Base-by-base conservation (phyloP, 2,888 invertebrate species). In the Patella caerulea region DNA sequence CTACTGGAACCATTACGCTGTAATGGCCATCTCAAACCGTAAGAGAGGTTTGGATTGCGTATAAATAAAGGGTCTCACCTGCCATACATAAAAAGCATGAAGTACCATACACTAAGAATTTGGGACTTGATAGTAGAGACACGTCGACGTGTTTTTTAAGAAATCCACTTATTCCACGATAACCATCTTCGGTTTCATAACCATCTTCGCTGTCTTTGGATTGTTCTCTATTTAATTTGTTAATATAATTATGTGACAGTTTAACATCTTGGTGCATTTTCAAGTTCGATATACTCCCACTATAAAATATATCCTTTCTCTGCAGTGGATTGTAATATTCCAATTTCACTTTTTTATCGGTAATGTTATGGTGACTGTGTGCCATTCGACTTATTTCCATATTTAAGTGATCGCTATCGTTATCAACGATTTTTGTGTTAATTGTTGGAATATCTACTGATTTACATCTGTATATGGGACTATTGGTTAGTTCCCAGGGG, bases 301-400 rank as follows among this genome's bases (percentile, higher is more conserved):
- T 97, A 92, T 98, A 98, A 93, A 98, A 98, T 88, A 98, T 98
- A 92, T 99, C 98, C 90, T 97, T 97, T 75, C 98, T 79, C 92
- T 97, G 96, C 89, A 97, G 93, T 2, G 97, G 97, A 55, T 91
- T 90, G 52, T 86, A 72, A 7, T 78, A 74, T n/a, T 78, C 74
- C 17, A 54, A 55, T 59, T 45, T 73, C 55, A 71, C 55, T 1
- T 54, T n/a, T 17, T 53, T 59, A 15, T 55, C 71, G 11, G 71
- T 2, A 19, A 75, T 52, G 7, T 81, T 53, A 29, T 84, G 85
- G 45, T 86, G 86, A 71, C 86, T 86, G 52, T 76, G 77, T 1
- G 85, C 84, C 54, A 86, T 72, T 34, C 85, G 79, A 1, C 79
- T 81, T 2, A 82, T 54, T 12, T 71, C 52, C 7, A 78, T 77